Percentiles rank a stretch among this genome's conserved stretches.
These are phyloP conservation scores for Spilogale gracilis DNA, from an alignment of 2,113 vertebrate genomes.

Conservation along the genomic window DNA sequence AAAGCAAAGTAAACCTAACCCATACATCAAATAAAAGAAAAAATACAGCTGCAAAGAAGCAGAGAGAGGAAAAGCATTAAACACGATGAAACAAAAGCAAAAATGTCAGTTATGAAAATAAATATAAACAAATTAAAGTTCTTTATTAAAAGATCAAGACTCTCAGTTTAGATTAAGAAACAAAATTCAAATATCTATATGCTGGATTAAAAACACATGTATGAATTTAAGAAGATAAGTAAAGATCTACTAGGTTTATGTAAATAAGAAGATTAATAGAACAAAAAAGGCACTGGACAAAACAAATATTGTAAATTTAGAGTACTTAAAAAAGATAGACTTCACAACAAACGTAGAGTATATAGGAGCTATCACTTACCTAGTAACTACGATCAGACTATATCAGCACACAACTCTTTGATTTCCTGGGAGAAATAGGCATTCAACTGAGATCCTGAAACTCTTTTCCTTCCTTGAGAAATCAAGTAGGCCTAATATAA, in stretches of 20 bases:
- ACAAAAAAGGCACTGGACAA: not conserved
- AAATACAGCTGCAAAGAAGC: not conserved
- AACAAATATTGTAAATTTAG: not conserved
- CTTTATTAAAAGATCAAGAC: slow-evolving; percentile 52
- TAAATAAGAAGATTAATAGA: slow-evolving; percentile 16
- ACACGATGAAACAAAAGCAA: not conserved
- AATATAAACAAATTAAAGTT: slow-evolving; percentile 42
- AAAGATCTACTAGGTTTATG: not conserved
- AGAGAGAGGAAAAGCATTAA: not conserved
- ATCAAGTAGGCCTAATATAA: slow-evolving; percentile 1
- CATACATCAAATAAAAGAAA: not conserved
- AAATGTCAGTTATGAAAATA: slow-evolving; percentile 53
- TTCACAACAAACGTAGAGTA: not conserved
- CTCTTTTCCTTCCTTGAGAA: slow-evolving; percentile 35
- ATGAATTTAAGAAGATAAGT: not conserved
- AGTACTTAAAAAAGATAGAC: not conserved
- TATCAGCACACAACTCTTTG: not conserved
- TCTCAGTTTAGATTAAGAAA: not conserved
- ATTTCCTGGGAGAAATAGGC: not conserved
- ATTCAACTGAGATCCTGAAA: not conserved
- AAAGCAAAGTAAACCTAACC: slow-evolving; percentile 43
- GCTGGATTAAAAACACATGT: not conserved
- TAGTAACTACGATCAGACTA: not conserved
- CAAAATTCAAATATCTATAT: not conserved
- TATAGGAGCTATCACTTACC: not conserved